Evolutionary conservation across 1,140 invertebrate species (phyloP).

Genomic region (Zaprionus camerounensis): DNA sequence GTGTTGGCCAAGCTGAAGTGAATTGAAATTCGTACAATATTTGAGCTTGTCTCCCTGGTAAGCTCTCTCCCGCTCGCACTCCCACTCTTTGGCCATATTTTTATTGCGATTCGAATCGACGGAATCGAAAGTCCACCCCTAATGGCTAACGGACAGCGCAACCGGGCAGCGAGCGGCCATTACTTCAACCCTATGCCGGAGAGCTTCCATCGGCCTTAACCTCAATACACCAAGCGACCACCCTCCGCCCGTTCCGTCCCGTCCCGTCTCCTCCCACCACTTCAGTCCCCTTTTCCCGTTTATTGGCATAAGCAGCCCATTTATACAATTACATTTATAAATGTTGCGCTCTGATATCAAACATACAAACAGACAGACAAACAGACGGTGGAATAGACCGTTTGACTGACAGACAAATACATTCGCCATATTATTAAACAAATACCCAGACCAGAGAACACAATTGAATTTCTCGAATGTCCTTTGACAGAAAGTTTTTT

Average conservation of each 20-base stretch:
- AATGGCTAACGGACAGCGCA: constrained; percentile 61
- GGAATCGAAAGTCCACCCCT: constrained; percentile 63
- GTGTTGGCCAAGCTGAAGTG: constrained; percentile 29
- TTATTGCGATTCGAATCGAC: constrained; percentile 57
- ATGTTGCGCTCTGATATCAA: constrained; percentile 64
- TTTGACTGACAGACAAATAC: constrained; percentile 28
- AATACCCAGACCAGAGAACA: constrained; percentile 30
- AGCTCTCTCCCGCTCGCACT: constrained; percentile 1
- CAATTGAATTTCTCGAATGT: constrained; percentile 43
- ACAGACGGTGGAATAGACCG: not conserved
- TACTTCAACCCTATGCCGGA: constrained; percentile 65
- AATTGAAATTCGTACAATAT: constrained; percentile 46
- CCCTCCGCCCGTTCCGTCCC: constrained; percentile 1
- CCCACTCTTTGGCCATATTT: constrained; percentile 51
- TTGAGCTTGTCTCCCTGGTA: constrained; percentile 13
- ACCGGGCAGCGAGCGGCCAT: constrained; percentile 56
- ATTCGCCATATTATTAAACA: constrained; percentile 50
- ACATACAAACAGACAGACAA: constrained; percentile 36
- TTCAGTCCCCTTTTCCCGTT: constrained; percentile 9
- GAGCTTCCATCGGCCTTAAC: constrained; percentile 20
- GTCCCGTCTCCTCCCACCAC: constrained; percentile 9
- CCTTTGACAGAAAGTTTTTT: constrained; percentile 40
- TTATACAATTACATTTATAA: constrained; percentile 74
- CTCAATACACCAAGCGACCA: constrained; percentile 19
- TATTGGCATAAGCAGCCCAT: constrained; percentile 57